These are phyloP conservation scores for Amblyjoppa proteus DNA, from an alignment of 2,888 invertebrate species.

Conservation along the genomic window DNA sequence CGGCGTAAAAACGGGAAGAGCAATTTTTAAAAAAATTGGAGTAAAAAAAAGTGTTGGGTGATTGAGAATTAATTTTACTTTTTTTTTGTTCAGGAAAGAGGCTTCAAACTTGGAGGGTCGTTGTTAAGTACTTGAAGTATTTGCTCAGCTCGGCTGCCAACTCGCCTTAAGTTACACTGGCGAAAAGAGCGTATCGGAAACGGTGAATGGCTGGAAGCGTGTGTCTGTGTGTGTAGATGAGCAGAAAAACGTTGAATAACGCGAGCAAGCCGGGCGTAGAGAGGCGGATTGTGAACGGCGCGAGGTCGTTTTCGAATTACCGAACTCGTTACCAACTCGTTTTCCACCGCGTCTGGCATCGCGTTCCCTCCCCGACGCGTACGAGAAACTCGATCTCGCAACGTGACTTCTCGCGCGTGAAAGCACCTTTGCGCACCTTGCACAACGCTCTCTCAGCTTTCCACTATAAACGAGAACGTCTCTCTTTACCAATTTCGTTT, in stretches of 20 bases:
- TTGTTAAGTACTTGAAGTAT: too few relatives aligned
- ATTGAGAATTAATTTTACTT: too few relatives aligned
- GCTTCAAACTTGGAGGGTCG: too few relatives aligned
- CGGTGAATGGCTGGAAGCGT: background rate
- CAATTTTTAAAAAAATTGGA: too few relatives aligned
- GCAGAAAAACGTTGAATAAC: slow-evolving; percentile 58
- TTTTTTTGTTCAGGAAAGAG: too few relatives aligned
- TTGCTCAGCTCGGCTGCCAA: background rate
- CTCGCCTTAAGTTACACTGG: background rate
- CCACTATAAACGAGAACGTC: background rate
- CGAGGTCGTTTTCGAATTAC: slow-evolving; percentile 69
- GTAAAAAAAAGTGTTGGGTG: too few relatives aligned
- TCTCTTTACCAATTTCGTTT: background rate
- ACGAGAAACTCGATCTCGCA: slow-evolving; percentile 44
- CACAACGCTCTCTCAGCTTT: slow-evolving; percentile 6
- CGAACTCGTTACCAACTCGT: slow-evolving; percentile 72
- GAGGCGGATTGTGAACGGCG: slow-evolving; percentile 47
- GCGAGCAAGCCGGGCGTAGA: slow-evolving; percentile 45
- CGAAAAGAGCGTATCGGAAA: slow-evolving; percentile 1
- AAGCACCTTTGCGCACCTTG: background rate
- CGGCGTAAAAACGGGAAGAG: too few relatives aligned
- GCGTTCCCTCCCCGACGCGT: slow-evolving; percentile 40
- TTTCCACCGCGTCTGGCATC: slow-evolving; percentile 68
- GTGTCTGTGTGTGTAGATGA: background rate
- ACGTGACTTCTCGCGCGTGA: slow-evolving; percentile 35